Percentiles rank a stretch among this genome's conserved stretches.
These are phyloP conservation scores for Magallana gigas DNA, from an alignment of 1,140 invertebrate genomes.

Conservation along the genomic window DNA sequence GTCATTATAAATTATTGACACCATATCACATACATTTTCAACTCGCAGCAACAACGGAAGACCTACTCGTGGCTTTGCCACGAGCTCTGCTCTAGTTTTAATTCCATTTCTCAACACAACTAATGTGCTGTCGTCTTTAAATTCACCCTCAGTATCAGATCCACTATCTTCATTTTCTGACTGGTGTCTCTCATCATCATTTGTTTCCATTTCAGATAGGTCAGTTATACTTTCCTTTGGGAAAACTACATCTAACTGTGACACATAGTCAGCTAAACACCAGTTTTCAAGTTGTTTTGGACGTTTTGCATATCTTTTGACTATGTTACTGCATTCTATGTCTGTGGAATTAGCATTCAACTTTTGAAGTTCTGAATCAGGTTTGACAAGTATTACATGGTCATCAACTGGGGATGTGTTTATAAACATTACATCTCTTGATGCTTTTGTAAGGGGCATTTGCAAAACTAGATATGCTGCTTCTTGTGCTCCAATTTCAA, in stretches of 20 bases:
- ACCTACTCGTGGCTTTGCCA: too few relatives aligned
- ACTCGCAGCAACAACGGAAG: too few relatives aligned
- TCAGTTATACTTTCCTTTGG: constrained; percentile 2
- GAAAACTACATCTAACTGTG: background rate
- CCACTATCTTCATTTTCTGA: background rate
- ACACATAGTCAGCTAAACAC: too few relatives aligned
- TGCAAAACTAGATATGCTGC: constrained; percentile 54
- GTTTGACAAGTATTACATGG: constrained; percentile 28
- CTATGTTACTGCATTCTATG: background rate
- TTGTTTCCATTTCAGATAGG: background rate
- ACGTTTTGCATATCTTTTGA: background rate
- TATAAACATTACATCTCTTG: constrained; percentile 55
- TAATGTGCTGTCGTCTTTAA: constrained; percentile 13
- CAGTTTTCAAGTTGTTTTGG: too few relatives aligned
- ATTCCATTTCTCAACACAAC: constrained; percentile 51
- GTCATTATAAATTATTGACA: too few relatives aligned
- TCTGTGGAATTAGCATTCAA: constrained; percentile 41
- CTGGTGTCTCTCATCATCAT: constrained; percentile 14
- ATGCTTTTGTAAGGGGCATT: constrained; percentile 50
- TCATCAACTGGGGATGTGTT: constrained; percentile 53
- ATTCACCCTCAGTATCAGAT: background rate
- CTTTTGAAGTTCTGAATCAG: background rate
- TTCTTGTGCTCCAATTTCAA: constrained; percentile 54
- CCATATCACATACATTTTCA: too few relatives aligned
- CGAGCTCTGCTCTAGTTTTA: too few relatives aligned